Evolutionary conservation across 2,113 vertebrate genomes (phyloP).

Genomic region (Poeciliopsis prolifica): DNA sequence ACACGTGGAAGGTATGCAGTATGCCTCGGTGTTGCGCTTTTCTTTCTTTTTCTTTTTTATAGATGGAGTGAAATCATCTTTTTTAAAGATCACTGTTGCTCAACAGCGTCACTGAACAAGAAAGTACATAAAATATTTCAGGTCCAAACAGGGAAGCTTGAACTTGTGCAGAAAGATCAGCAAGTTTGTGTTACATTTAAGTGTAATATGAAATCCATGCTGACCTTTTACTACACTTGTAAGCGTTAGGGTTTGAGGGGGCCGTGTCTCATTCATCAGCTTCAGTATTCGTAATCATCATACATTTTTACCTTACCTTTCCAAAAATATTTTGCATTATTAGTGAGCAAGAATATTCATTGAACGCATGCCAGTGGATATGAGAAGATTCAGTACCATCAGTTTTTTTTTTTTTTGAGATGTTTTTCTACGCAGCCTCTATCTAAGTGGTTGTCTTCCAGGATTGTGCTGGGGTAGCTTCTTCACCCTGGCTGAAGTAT

Average conservation of each 20-base stretch:
- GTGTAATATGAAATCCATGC: slow-evolving; percentile 21
- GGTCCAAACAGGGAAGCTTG: slow-evolving; percentile 65
- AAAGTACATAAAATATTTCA: slow-evolving; percentile 30
- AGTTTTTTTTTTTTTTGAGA: too few species aligned
- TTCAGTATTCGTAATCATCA: not conserved
- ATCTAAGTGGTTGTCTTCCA: too few species aligned
- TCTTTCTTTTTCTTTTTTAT: not conserved
- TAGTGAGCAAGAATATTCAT: too few species aligned
- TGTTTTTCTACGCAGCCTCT: too few species aligned
- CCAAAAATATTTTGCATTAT: too few species aligned
- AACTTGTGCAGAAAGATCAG: slow-evolving; percentile 72
- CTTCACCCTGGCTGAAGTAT: too few species aligned
- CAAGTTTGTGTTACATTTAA: slow-evolving; percentile 72
- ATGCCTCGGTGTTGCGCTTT: not conserved
- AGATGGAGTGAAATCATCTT: slow-evolving; percentile 18
- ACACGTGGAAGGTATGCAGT: slow-evolving; percentile 89
- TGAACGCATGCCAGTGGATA: too few species aligned
- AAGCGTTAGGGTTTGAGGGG: not conserved
- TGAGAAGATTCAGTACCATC: too few species aligned
- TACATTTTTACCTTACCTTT: not conserved
- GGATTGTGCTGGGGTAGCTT: too few species aligned
- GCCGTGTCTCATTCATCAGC: slow-evolving; percentile 1
- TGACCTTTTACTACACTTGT: slow-evolving; percentile 69
- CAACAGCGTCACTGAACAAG: slow-evolving; percentile 16
- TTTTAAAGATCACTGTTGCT: slow-evolving; percentile 9